Percentiles rank a stretch among this genome's conserved stretches.
Conservation (phyloP, 2,113 vertebrate genomes). For the Vicugna pacos region DNA sequence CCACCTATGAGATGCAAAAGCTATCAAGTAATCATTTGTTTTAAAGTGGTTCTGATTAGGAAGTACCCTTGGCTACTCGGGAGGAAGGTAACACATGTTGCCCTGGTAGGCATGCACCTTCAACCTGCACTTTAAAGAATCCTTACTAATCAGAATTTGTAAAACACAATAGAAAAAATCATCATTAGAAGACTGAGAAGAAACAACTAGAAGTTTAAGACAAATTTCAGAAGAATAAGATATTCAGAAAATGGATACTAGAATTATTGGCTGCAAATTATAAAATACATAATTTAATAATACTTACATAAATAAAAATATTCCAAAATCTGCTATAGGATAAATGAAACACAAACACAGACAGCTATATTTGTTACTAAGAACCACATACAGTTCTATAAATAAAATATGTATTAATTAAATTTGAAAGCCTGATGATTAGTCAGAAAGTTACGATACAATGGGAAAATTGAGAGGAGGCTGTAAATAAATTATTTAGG, state of each 20-base stretch:
- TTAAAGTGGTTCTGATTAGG: not conserved
- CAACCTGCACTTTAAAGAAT: not conserved
- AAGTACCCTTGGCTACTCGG: not conserved
- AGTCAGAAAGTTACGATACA: not conserved
- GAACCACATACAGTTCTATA: not conserved
- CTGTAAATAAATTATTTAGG: not conserved
- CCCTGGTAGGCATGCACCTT: not conserved
- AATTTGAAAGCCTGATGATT: not conserved
- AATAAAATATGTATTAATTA: not conserved
- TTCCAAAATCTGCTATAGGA: not conserved
- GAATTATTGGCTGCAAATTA: not conserved
- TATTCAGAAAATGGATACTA: not conserved
- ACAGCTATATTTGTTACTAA: not conserved
- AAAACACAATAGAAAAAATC: not conserved
- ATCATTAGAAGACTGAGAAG: not conserved
- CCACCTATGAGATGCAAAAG: not conserved
- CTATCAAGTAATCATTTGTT: not conserved
- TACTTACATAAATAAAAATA: not conserved
- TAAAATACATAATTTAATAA: not conserved
- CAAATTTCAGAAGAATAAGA: not conserved
- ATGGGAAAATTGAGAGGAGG: not conserved
- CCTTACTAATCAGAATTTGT: not conserved
- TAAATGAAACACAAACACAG: not conserved
- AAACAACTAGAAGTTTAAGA: slow-evolving; percentile 7
- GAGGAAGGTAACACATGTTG: not conserved